Conservation (phyloP, 2,113 vertebrate genomes). For the Centrocercus urophasianus region DNA sequence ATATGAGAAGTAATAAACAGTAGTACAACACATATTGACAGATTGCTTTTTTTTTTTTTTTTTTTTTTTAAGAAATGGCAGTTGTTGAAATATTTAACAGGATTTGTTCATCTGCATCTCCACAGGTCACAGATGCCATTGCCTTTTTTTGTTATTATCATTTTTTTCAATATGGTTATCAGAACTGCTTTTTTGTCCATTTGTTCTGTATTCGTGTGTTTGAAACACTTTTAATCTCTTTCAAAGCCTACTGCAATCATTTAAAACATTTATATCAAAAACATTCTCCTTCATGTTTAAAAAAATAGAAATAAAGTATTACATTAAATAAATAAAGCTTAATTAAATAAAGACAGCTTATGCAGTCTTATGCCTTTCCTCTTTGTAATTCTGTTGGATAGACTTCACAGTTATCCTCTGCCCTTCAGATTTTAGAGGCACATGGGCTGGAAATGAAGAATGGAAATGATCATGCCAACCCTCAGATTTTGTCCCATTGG, state of each 20-base stretch:
- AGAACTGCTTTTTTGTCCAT: constrained; percentile 49
- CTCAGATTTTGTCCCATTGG: background rate
- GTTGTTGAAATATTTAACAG: constrained; percentile 34
- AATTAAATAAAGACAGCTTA: background rate
- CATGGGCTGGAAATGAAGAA: background rate
- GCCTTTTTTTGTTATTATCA: background rate
- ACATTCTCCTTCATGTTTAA: background rate
- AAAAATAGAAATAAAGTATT: constrained; percentile 24
- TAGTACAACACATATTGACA: constrained; percentile 28
- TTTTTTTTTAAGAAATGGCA: constrained; percentile 31
- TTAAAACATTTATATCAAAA: constrained; percentile 38
- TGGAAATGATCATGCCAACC: background rate
- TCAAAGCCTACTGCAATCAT: constrained; percentile 20
- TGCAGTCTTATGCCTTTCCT: background rate
- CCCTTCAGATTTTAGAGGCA: background rate
- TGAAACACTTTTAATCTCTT: constrained; percentile 44
- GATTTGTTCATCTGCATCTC: constrained; percentile 49
- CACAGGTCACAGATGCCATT: constrained; percentile 51
- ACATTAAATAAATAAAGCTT: too few relatives aligned
- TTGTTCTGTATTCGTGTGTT: constrained; percentile 49
- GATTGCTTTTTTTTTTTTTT: constrained; percentile 12
- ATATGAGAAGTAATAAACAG: constrained; percentile 51
- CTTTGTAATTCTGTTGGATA: background rate
- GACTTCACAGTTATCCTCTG: background rate
- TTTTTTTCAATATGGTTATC: constrained; percentile 62